Base-by-base conservation (phyloP, 2,888 invertebrate genomes). In the Thereva unica region DNA sequence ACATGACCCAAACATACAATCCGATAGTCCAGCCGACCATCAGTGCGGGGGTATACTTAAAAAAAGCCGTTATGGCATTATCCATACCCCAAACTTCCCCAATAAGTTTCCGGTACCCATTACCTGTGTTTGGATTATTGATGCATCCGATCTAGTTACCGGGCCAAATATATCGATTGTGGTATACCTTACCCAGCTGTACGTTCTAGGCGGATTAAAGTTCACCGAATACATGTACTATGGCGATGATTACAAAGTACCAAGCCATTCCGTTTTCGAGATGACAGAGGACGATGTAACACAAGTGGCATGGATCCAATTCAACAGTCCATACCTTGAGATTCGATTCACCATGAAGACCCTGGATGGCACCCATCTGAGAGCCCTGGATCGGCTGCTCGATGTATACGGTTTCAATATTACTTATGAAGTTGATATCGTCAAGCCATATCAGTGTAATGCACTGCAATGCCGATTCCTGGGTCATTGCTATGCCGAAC, bases 361-460 rank as follows among this genome's bases (percentile, higher is more conserved):
- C 35, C 82, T 90, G 68, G 91, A 92, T 76, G 91, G 92, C 6
- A 90, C 91, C 40, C 93, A 95, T 81, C 83, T 95, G 66, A 84
- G 95, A 4, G 93, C 93, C 0, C 82, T 93, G 70, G 87, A 91
- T 76, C 87, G 89, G 65, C 84, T 95, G 40, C 83, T 95, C 69
- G 89, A 93, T 70, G 92, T 94, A 47, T 94, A 90, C 77, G 95
- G 95, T 9, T 95, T 96, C 83, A 95, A 96, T 82, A 88, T 95
- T 74, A 95, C 95, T 37, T 95, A 95, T 78, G 92, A 94, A 76
- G 89, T 94, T 72, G 84, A 84, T 63, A 80, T 84, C n/a, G 83
- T 85, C 34, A 84, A 86, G 72, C 74, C 79, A 1, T 82, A 85
- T 54, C 86, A 89, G 34, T 95, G 95, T 79, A 91, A 90, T 69